phyloP scores from a whole-genome alignment of 2,888 invertebrate species.

The Archaeoteleia sp. region DNA sequence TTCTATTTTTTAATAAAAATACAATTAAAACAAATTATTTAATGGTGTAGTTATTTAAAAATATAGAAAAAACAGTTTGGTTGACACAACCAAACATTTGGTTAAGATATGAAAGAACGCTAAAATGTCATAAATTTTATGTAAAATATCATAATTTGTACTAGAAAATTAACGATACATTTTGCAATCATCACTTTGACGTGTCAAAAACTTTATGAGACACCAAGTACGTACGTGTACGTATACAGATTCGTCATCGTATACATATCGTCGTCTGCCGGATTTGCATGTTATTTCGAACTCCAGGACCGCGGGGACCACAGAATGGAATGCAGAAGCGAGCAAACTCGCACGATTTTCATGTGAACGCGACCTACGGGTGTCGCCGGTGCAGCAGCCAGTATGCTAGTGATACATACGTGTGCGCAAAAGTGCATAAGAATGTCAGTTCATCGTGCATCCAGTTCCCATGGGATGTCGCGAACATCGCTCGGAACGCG shows the following conservation, averaged over 20 bases:
- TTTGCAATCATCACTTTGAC: conserved; percentile 26
- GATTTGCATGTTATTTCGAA: conserved; percentile 72
- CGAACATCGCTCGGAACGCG: conserved; percentile 34
- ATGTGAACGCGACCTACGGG: conserved; percentile 54
- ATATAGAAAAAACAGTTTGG: conserved; percentile 5
- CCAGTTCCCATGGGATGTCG: conserved; percentile 45
- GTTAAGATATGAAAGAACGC: no score
- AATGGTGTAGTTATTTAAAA: no score
- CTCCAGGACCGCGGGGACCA: conserved; percentile 61
- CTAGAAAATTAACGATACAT: conserved; percentile 22
- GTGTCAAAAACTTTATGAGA: conserved; percentile 36
- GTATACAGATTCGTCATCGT: conserved; percentile 21
- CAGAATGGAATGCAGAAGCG: conserved; percentile 60
- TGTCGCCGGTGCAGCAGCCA: conserved; percentile 37
- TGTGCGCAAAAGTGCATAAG: conserved; percentile 48
- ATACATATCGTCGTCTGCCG: conserved; percentile 49
- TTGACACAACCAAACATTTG: no score
- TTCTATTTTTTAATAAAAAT: no score
- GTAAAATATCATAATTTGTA: conserved; percentile 16
- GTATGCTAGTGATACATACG: conserved; percentile 35
- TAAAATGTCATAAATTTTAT: no score
- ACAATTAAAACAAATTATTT: no score
- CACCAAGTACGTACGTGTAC: conserved; percentile 27
- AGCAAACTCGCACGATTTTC: conserved; percentile 61
- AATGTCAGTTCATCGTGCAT: conserved; percentile 37